A percentile compares a stretch with the other conserved stretches of the same genome.
These are phyloP conservation scores for Diplodus sargus DNA, from an alignment of 2,797 vertebrate species.

Conservation along the genomic window DNA sequence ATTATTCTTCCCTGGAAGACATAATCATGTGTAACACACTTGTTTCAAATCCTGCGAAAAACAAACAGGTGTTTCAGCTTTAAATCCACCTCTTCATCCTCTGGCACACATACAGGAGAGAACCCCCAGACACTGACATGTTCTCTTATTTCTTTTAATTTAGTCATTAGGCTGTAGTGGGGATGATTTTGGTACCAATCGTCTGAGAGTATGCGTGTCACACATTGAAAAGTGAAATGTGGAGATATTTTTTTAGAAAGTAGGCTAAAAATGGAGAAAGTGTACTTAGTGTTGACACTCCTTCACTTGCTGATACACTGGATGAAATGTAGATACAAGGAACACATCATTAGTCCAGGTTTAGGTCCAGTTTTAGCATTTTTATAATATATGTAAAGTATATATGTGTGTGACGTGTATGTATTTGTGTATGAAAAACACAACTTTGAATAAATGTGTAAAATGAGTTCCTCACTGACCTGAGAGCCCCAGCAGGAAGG, in stretches of 20 bases:
- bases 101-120: constrained; percentile 25
- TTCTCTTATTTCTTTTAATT: background rate
- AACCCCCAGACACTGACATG: constrained; percentile 20
- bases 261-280: background rate
- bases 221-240: background rate
- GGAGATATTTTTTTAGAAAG: background rate
- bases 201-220: background rate
- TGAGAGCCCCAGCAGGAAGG: constrained; percentile 74
- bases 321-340: background rate
- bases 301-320: too few species aligned
- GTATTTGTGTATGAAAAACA: background rate
- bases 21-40: constrained; percentile 82
- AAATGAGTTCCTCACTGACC: constrained; percentile 67
- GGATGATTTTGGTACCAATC: background rate
- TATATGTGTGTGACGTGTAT: background rate
- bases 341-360: background rate
- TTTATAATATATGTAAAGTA: background rate
- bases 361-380: background rate
- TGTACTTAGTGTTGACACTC: background rate
- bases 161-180: background rate
- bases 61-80: constrained; percentile 80
- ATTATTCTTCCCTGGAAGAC: constrained; percentile 80
- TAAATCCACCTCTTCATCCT: constrained; percentile 57
- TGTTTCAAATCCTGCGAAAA: constrained; percentile 79
- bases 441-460: background rate